phyloP scores from a whole-genome alignment of 35 echinoderm and acorn worm species.

The Heliocidaris erythrogramma region DNA sequence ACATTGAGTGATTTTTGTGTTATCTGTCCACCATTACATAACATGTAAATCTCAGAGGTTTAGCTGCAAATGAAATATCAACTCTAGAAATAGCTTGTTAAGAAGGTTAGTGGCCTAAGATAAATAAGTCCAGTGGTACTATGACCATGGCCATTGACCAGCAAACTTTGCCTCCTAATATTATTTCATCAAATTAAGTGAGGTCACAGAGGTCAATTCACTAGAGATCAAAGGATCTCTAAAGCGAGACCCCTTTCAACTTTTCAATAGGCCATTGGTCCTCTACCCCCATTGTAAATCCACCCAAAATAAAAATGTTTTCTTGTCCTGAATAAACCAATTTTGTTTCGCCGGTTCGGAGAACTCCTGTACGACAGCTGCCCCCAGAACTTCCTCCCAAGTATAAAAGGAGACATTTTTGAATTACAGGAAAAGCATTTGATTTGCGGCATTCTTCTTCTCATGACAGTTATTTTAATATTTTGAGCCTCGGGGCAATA shows the following conservation, averaged over 20 bases:
- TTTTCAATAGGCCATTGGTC: background rate
- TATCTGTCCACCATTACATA: no score
- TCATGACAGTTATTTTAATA: background rate
- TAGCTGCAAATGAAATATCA: background rate
- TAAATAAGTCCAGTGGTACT: background rate
- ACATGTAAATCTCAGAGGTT: no score
- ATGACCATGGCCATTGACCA: background rate
- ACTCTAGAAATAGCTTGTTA: background rate
- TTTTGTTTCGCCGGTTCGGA: background rate
- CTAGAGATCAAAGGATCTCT: background rate
- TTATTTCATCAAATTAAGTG: slow-evolving; percentile 7
- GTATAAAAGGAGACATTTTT: background rate
- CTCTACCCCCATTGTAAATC: background rate
- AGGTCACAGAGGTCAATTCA: background rate
- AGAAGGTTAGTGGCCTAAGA: background rate
- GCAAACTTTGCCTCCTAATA: background rate
- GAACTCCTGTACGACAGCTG: background rate
- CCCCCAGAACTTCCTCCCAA: background rate
- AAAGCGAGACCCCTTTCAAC: background rate
- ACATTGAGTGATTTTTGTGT: no score
- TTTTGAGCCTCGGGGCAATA: background rate
- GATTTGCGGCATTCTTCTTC: background rate
- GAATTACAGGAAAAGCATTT: background rate
- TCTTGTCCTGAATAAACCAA: background rate
- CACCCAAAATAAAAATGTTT: background rate